Evolutionary conservation across 1,140 invertebrate genomes (phyloP).

Genomic region (Magallana gigas): DNA sequence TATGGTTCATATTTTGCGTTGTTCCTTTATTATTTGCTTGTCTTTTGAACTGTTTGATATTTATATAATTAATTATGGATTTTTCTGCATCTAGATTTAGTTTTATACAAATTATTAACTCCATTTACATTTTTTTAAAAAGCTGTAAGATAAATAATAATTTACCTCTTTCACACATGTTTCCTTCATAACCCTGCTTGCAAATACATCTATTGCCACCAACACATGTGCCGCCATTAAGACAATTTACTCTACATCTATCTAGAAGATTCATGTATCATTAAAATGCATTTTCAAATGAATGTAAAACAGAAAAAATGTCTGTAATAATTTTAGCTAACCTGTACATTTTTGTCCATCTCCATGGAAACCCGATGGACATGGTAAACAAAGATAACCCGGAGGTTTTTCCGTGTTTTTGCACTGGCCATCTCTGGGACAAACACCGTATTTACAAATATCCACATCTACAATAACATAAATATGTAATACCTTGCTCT

Average conservation of each 20-base stretch:
- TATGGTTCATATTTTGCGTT: background rate
- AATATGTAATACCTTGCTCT: too few relatives aligned
- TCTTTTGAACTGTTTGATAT: too few relatives aligned
- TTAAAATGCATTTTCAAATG: background rate
- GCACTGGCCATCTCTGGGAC: conserved; percentile 31
- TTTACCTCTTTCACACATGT: conserved; percentile 50
- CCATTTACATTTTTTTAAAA: background rate
- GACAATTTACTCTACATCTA: conserved; percentile 19
- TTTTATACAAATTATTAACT: background rate
- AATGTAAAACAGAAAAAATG: background rate
- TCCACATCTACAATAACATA: conserved; percentile 5
- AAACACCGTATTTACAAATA: conserved; percentile 22
- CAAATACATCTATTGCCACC: conserved; percentile 44
- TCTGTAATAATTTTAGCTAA: background rate
- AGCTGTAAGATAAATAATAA: background rate
- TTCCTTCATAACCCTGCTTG: background rate
- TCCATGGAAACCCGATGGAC: conserved; percentile 48
- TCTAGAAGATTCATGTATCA: background rate
- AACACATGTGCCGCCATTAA: conserved; percentile 42
- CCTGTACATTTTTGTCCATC: conserved; percentile 47
- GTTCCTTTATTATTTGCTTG: too few relatives aligned
- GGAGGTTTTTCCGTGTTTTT: conserved; percentile 35
- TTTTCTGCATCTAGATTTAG: too few relatives aligned
- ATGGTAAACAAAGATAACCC: conserved; percentile 41
- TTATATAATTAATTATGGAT: too few relatives aligned